phyloP scores from a whole-genome alignment of 1,140 invertebrate species.

The Rhagoletis zephyria region DNA sequence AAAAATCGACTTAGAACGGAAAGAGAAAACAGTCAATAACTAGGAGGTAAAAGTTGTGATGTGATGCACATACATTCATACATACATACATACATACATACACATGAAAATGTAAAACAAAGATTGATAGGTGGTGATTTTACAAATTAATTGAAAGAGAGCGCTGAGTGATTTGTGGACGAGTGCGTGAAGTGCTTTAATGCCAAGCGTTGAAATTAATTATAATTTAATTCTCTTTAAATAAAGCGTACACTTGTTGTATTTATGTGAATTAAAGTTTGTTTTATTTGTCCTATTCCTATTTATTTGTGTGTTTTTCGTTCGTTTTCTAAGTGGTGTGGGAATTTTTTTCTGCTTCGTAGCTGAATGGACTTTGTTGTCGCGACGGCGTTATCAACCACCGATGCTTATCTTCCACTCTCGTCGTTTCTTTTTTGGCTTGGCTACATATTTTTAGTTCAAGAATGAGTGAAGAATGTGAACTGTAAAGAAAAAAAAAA shows the following conservation, averaged over 20 bases:
- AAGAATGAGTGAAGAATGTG: too few relatives aligned
- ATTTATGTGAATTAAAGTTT: background rate
- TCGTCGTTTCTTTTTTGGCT: too few relatives aligned
- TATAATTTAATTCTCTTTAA: conserved; percentile 22
- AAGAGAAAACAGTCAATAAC: background rate
- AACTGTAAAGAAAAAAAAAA: too few relatives aligned
- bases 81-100: too few relatives aligned
- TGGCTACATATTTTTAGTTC: too few relatives aligned
- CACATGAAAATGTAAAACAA: background rate
- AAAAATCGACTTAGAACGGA: background rate
- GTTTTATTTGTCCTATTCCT: background rate
- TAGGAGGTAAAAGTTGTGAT: background rate
- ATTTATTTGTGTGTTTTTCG: too few relatives aligned
- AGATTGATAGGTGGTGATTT: background rate
- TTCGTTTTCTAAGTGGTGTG: background rate
- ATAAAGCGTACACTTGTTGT: background rate
- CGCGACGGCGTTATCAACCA: background rate
- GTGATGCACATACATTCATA: background rate
- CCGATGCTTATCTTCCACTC: background rate
- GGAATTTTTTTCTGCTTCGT: background rate
- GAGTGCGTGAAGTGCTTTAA: background rate
- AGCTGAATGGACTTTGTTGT: background rate
- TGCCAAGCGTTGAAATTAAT: conserved; percentile 3
- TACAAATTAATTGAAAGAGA: background rate
- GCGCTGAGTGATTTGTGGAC: background rate